Percentiles rank a stretch among this genome's conserved stretches.
phyloP scores from a whole-genome alignment of 2,113 vertebrate species.

The Datnioides undecimradiatus region DNA sequence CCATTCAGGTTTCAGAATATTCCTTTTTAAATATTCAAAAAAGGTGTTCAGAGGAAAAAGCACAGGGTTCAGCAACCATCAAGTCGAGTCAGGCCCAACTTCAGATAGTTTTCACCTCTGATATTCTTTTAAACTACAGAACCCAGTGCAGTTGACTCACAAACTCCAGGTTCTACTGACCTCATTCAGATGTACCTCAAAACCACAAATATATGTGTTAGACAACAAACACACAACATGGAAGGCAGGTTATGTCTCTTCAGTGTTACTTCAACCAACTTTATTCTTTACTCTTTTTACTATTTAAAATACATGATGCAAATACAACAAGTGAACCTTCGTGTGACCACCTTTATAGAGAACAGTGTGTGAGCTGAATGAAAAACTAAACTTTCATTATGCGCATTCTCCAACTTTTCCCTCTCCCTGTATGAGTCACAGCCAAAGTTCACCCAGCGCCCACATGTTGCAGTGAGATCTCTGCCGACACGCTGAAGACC shows the following conservation, averaged over 20 bases:
- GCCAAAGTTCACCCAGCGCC: slow-evolving; percentile 17
- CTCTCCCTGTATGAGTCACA: slow-evolving; percentile 16
- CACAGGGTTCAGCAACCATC: background rate
- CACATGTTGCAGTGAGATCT: slow-evolving; percentile 13
- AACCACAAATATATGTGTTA: background rate
- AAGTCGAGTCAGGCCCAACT: background rate
- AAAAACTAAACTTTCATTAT: slow-evolving; percentile 1
- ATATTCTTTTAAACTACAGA: background rate
- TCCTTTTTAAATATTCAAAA: slow-evolving; percentile 14
- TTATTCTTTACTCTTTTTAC: too few species aligned
- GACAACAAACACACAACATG: background rate
- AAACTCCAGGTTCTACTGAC: background rate
- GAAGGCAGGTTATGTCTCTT: background rate
- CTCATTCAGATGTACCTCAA: background rate
- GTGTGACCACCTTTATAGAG: background rate
- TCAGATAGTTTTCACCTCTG: background rate
- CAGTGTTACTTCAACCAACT: background rate
- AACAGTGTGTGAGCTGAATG: background rate
- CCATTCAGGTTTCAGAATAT: slow-evolving; percentile 17
- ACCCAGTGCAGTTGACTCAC: background rate
- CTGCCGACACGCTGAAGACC: background rate
- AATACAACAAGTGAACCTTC: background rate
- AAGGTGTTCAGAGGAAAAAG: slow-evolving; percentile 1
- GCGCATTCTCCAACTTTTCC: background rate
- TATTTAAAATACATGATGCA: too few species aligned